Conservation (phyloP, 2,888 invertebrate species). For the Lithosia quadra region DNA sequence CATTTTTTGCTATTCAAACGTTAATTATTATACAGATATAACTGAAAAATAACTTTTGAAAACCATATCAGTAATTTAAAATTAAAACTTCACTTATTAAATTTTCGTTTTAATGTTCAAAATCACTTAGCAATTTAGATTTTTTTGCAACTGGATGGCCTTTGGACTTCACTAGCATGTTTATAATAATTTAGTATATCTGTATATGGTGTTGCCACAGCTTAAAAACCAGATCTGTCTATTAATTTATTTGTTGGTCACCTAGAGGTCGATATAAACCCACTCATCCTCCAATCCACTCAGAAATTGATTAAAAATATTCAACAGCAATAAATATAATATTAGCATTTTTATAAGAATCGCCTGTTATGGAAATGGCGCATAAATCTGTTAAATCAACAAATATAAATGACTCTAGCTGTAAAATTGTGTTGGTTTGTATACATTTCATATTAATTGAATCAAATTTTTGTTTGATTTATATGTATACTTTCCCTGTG, state of each 20-base stretch:
- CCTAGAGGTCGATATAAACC: conserved; percentile 6
- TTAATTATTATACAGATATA: not conserved
- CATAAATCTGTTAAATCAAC: conserved; percentile 1
- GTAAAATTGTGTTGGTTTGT: not conserved
- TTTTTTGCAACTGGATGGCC: not conserved
- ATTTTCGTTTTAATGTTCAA: not conserved
- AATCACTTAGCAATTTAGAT: not conserved
- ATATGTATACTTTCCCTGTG: not conserved
- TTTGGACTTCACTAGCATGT: not conserved
- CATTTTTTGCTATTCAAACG: not conserved
- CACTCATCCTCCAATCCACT: not conserved
- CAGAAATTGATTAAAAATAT: conserved; percentile 7
- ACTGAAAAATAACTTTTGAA: not conserved
- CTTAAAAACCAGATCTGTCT: not conserved
- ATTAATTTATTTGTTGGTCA: not conserved
- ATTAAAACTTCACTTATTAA: too few species aligned
- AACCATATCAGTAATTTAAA: too few species aligned
- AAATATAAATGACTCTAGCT: not conserved
- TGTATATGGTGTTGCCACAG: not conserved
- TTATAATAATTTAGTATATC: not conserved
- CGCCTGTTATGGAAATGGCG: not conserved
- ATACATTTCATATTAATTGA: not conserved
- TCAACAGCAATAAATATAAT: conserved; percentile 6
- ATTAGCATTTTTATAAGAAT: conserved; percentile 13
- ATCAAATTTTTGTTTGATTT: not conserved